Evolutionary conservation across 2,113 vertebrate genomes (phyloP), one percentile per base, ranked within the genome.

Genomic region (Australoheros scitulus): DNA sequence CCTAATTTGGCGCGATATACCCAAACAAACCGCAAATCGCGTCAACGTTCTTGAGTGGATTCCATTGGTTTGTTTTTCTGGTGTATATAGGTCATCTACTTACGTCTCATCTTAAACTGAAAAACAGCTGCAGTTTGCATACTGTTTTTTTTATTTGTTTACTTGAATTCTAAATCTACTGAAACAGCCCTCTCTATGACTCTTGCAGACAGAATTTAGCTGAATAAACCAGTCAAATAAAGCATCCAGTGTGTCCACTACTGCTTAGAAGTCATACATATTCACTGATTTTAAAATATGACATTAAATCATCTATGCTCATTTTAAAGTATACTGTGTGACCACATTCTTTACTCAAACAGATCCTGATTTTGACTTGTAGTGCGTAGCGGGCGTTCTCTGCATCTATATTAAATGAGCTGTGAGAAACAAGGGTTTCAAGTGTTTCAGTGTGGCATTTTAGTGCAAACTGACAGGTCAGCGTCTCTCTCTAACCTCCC

Each of bases 391-490:
- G 14, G 4, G 18, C 79, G 29, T 61, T 64, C 32, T 76, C 58
- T 63, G 74, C 43, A 76, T 89, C 64, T 58, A 84, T 77, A 79
- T 81, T 52, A 81, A 78, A 79, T 64, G 70, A 55, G 79, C 81
- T 55, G 57, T 22, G 55, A 43, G 77, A 81, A 88, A 85, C 60
- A 59, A 64, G 47, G 29, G 52, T 64, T 81, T 85, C 11, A 8
- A 90, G 77, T 77, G 79, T 80, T 90, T 81, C 38, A 79, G 65
- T 70, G 75, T 86, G 89, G 77, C 81, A 60, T 93, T 92, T 89
- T 78, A 84, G 79, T 61, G 68, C 83, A 64, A 84, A 76, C 81
- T 75, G 80, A 83, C 87, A 72, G 89, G 90, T 92, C 89, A 84
- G 20, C n/a, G 61, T 85, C 70, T 88, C 76, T 17, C 87, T 81